phyloP scores from a whole-genome alignment of 2,888 invertebrate species.

The Monopis laevigella region DNA sequence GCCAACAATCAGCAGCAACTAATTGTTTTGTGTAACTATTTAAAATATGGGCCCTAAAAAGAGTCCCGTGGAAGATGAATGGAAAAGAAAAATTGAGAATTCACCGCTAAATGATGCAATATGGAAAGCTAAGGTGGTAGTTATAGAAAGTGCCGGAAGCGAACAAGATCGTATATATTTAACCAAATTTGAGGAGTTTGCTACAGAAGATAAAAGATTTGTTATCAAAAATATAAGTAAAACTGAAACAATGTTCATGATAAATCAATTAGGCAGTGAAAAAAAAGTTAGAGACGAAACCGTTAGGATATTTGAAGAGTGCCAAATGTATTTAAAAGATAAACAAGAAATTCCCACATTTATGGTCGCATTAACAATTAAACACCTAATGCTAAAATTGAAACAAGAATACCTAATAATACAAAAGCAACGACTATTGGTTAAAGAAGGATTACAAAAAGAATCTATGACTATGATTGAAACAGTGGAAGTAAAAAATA shows the following conservation, averaged over 20 bases:
- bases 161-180: constrained; percentile 52
- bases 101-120: constrained; percentile 35
- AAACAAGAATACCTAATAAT: constrained; percentile 53
- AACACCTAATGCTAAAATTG: constrained; percentile 51
- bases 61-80: constrained; percentile 31
- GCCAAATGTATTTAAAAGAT: constrained; percentile 42
- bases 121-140: constrained; percentile 45
- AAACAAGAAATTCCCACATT: constrained; percentile 51
- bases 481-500: constrained; percentile 38
- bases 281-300: constrained; percentile 50
- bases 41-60: constrained; percentile 35
- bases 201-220: constrained; percentile 48
- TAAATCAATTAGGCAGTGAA: constrained; percentile 52
- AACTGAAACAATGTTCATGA: constrained; percentile 57
- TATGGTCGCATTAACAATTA: constrained; percentile 46
- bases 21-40: too few species aligned
- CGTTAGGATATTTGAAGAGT: constrained; percentile 51
- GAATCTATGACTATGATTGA: constrained; percentile 48
- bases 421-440: constrained; percentile 40
- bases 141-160: constrained; percentile 48
- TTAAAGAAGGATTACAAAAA: constrained; percentile 41
- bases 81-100: constrained; percentile 40
- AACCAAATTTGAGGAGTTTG: constrained; percentile 45
- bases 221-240: constrained; percentile 55
- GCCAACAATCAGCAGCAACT: too few species aligned